Evolutionary conservation across 1,140 invertebrate genomes (phyloP).

Genomic region (Pseudomyrmex dendroicus): DNA sequence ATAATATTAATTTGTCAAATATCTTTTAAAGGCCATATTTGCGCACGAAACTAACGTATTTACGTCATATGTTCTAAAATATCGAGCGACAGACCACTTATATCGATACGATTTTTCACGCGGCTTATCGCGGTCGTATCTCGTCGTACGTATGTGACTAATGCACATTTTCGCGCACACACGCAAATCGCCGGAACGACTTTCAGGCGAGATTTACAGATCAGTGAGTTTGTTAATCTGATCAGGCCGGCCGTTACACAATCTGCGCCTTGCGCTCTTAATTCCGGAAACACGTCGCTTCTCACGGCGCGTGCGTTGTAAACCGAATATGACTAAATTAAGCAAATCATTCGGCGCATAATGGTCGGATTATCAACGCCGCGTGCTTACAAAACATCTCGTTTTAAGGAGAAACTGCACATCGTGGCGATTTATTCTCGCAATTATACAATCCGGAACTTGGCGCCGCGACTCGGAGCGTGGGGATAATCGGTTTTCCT

Average conservation of each 20-base stretch:
- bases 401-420: constrained; percentile 19
- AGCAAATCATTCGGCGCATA: neutral
- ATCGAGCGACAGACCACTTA: constrained; percentile 12
- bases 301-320: neutral
- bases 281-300: constrained; percentile 41
- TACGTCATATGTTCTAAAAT: constrained; percentile 21
- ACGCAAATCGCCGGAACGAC: constrained; percentile 22
- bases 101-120: constrained; percentile 25
- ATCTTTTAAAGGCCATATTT: constrained; percentile 1
- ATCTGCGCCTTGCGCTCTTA: constrained; percentile 22
- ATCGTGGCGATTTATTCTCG: neutral
- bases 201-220: constrained; percentile 49
- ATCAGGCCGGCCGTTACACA: constrained; percentile 14
- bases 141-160: constrained; percentile 25
- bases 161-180: constrained; percentile 19
- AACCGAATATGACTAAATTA: constrained; percentile 3
- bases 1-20: neutral
- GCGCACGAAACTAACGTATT: neutral
- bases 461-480: neutral
- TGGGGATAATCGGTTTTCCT: constrained; percentile 32
- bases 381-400: constrained; percentile 8
- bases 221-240: constrained; percentile 49
- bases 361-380: neutral
- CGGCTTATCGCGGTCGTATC: constrained; percentile 16
- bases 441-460: constrained; percentile 48